These are phyloP conservation scores for Catocala fraxini DNA, from an alignment of 2,888 invertebrate genomes.

Conservation along the genomic window DNA sequence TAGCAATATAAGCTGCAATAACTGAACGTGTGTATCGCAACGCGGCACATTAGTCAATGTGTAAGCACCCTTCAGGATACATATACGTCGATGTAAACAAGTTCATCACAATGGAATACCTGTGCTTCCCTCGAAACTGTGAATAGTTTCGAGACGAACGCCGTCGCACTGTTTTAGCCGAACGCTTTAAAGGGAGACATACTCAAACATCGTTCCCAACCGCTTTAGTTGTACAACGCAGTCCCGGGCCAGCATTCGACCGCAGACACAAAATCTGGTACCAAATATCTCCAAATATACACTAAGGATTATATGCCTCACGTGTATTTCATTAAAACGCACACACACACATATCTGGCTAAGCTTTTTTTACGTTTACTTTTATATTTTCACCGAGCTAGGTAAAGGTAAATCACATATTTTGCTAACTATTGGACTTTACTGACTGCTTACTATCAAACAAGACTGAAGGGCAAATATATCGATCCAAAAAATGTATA, in stretches of 20 bases:
- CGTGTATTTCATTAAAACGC: no score
- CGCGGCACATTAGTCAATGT: no score
- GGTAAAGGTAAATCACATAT: no score
- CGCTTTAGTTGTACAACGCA: neutral
- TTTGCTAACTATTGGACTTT: no score
- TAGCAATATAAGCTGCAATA: no score
- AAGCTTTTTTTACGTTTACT: no score
- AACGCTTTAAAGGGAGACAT: neutral
- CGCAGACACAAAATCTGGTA: neutral
- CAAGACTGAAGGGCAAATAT: no score
- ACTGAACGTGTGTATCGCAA: no score
- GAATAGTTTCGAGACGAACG: neutral
- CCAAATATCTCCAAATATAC: neutral
- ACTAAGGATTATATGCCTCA: neutral
- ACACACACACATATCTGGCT: no score
- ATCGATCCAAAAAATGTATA: no score
- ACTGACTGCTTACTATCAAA: no score
- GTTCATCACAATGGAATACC: slow-evolving; percentile 6
- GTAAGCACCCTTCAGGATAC: neutral
- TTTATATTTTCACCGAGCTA: no score
- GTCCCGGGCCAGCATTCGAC: neutral
- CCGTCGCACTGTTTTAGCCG: neutral
- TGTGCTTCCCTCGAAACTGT: slow-evolving; percentile 4
- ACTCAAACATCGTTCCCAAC: neutral
- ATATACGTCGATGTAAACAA: neutral